phyloP scores from a whole-genome alignment of 1,140 invertebrate genomes.

The Penaeus indicus region DNA sequence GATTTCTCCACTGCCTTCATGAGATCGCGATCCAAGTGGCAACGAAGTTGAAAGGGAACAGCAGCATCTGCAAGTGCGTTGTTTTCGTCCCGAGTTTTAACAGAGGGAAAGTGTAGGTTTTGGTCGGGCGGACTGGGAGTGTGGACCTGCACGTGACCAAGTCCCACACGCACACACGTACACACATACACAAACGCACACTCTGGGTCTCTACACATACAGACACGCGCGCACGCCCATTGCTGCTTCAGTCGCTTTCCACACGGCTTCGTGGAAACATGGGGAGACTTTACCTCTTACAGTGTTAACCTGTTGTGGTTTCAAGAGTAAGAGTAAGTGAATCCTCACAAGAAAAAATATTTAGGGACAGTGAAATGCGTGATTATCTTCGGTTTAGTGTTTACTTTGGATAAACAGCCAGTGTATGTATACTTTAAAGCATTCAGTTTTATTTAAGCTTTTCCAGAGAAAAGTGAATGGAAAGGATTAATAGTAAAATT shows the following conservation, averaged over 20 bases:
- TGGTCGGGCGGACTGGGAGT: constrained; percentile 6
- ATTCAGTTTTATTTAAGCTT: too few species aligned
- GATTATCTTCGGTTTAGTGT: too few species aligned
- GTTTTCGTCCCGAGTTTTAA: neutral
- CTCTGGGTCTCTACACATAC: constrained; percentile 13
- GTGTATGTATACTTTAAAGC: too few species aligned
- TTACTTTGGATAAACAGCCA: too few species aligned
- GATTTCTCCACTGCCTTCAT: too few species aligned
- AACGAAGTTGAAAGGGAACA: too few species aligned
- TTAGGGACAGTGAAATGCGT: too few species aligned
- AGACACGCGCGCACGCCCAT: neutral
- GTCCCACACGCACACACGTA: constrained; percentile 36
- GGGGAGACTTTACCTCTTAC: too few species aligned
- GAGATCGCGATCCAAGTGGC: too few species aligned
- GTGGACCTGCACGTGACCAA: constrained; percentile 49
- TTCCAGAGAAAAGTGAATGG: too few species aligned
- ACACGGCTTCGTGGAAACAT: neutral
- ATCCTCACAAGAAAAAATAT: neutral
- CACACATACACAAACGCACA: constrained; percentile 33
- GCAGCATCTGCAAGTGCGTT: neutral
- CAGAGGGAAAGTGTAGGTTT: too few species aligned
- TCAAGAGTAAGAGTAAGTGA: neutral
- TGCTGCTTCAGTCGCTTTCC: constrained; percentile 30
- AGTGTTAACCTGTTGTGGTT: neutral
- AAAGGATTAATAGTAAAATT: too few species aligned